A percentile compares a stretch with the other conserved stretches of the same genome.
phyloP scores from a whole-genome alignment of 2,797 vertebrate genomes.

The Periophthalmus magnuspinnatus region DNA sequence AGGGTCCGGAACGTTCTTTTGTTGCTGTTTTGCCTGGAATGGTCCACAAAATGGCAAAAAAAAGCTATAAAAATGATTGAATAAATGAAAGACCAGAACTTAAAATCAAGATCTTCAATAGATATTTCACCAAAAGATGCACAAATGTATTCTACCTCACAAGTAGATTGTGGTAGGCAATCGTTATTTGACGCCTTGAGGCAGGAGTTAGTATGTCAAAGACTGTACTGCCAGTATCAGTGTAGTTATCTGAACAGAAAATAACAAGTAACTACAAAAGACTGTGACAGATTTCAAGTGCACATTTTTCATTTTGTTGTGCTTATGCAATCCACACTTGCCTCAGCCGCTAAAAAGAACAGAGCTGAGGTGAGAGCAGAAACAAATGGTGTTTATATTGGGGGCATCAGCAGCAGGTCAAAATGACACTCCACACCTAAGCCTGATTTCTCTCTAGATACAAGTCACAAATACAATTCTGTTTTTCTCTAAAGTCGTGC shows the following conservation, averaged over 20 bases:
- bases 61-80: no score
- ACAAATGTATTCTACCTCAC: no score
- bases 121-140: no score
- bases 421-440: conserved; percentile 8
- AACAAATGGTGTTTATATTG: conserved; percentile 18
- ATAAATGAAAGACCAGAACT: no score
- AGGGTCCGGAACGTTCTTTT: background rate
- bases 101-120: no score
- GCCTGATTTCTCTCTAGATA: conserved; percentile 20
- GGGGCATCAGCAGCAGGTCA: conserved; percentile 7
- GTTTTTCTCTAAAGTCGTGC: conserved; percentile 7
- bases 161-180: no score
- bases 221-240: background rate
- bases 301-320: conserved; percentile 1
- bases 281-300: background rate
- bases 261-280: background rate
- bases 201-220: no score
- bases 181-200: no score
- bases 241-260: conserved; percentile 5
- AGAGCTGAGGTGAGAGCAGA: conserved; percentile 6
- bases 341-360: background rate
- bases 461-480: conserved; percentile 11
- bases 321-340: conserved; percentile 1
- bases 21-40: no score
- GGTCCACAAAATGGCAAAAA: no score